Conservation (phyloP, 2,113 vertebrate species). For the Ranitomeya imitator region DNA sequence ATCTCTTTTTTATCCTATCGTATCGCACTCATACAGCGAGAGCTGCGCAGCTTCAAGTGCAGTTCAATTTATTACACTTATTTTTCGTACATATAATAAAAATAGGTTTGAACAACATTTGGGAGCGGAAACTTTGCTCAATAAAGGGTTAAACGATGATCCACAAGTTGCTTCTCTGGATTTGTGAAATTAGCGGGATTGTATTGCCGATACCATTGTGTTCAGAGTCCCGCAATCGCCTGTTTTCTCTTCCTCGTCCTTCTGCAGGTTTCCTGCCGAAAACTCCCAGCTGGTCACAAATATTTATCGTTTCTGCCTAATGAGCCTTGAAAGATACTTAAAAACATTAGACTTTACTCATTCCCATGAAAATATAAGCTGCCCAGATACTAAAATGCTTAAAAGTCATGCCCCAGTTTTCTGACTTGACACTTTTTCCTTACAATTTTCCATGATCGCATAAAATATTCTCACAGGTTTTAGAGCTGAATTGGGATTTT, state of each 20-base stretch:
- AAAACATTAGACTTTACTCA: constrained; percentile 26
- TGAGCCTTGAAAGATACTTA: constrained; percentile 46
- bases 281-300: constrained; percentile 37
- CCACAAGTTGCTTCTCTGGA: background rate
- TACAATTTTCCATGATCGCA: background rate
- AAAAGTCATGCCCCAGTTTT: background rate
- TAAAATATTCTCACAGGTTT: background rate
- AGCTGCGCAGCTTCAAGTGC: background rate
- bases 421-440: background rate
- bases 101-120: background rate
- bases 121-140: background rate
- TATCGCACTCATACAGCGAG: background rate
- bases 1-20: background rate
- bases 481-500: too few species aligned
- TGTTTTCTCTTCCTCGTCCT: background rate
- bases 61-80: background rate
- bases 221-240: background rate
- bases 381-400: background rate
- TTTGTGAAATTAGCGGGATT: background rate
- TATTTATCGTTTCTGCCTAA: constrained; percentile 28
- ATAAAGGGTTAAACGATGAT: background rate
- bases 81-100: background rate
- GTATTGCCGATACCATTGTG: background rate
- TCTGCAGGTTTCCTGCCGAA: background rate
- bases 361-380: background rate